phyloP scores from a whole-genome alignment of 2,888 invertebrate species.

The Caenorhabditis sp. region DNA sequence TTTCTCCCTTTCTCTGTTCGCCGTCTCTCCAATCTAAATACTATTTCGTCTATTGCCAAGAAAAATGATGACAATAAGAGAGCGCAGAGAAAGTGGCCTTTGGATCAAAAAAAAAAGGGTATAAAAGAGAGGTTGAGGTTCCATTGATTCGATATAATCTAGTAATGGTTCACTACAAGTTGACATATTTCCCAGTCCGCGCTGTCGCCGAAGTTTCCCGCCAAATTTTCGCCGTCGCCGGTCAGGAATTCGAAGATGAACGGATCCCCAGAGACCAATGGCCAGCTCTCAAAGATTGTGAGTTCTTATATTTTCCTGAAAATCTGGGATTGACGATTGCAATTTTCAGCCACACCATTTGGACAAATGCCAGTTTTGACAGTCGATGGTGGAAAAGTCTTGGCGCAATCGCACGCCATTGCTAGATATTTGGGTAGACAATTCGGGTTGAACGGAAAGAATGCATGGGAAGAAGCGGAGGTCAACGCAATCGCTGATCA shows the following conservation, averaged over 20 bases:
- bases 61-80: too few species aligned
- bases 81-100: too few species aligned
- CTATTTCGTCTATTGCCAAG: too few species aligned
- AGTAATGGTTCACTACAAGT: too few species aligned
- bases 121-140: too few species aligned
- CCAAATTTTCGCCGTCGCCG: conserved; percentile 34
- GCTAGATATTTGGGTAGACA: conserved; percentile 48
- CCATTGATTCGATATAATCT: too few species aligned
- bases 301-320: conserved; percentile 2
- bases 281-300: conserved; percentile 48
- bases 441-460: conserved; percentile 50
- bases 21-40: too few species aligned
- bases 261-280: conserved; percentile 43
- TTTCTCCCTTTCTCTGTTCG: too few species aligned
- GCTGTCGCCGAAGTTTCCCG: conserved; percentile 7
- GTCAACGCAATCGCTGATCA: conserved; percentile 55
- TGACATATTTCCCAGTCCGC: too few species aligned
- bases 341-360: conserved; percentile 48
- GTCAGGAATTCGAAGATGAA: conserved; percentile 32
- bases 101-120: too few species aligned
- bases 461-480: conserved; percentile 48
- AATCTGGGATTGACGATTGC: too few species aligned
- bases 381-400: conserved; percentile 53
- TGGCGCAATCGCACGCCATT: conserved; percentile 54
- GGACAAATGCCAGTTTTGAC: conserved; percentile 56